phyloP scores from a whole-genome alignment of 1,140 invertebrate genomes.

The Onthophagus taurus region DNA sequence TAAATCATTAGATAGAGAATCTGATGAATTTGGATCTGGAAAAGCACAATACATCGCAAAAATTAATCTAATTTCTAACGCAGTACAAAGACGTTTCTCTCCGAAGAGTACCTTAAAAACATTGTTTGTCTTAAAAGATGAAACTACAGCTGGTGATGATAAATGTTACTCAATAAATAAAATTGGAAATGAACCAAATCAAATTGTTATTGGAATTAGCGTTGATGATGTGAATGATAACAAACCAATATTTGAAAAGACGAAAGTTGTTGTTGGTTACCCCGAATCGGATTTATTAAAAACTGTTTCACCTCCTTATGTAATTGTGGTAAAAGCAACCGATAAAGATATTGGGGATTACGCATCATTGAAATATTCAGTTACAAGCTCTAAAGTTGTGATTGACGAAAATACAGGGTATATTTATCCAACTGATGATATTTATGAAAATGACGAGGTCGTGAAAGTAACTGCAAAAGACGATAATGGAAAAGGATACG shows the following conservation, averaged over 20 bases:
- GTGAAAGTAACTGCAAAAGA: slow-evolving; percentile 20
- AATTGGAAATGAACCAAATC: slow-evolving; percentile 23
- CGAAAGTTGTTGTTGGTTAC: slow-evolving; percentile 40
- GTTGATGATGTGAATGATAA: slow-evolving; percentile 45
- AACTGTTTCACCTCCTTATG: slow-evolving; percentile 34
- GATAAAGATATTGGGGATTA: slow-evolving; percentile 24
- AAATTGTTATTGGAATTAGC: slow-evolving; percentile 39
- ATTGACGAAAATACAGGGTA: slow-evolving; percentile 25
- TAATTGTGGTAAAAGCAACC: slow-evolving; percentile 35
- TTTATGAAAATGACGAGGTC: slow-evolving; percentile 6
- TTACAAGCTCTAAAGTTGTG: slow-evolving; percentile 17
- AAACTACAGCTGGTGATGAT: neutral
- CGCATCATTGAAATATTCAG: slow-evolving; percentile 24
- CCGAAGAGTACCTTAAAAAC: slow-evolving; percentile 4
- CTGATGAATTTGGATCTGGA: neutral
- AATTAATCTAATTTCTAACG: neutral
- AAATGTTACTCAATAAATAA: neutral
- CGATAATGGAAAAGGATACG: slow-evolving; percentile 15
- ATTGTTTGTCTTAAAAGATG: too few relatives aligned
- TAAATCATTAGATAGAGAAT: slow-evolving; percentile 8
- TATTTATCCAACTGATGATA: slow-evolving; percentile 24
- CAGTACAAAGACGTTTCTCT: neutral
- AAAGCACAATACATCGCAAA: neutral
- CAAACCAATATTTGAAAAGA: slow-evolving; percentile 36
- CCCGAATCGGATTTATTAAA: slow-evolving; percentile 35